Evolutionary conservation across 2,888 invertebrate species (phyloP), one percentile per base, ranked within the genome.

Genomic region (Sarcophaga rosellei): DNA sequence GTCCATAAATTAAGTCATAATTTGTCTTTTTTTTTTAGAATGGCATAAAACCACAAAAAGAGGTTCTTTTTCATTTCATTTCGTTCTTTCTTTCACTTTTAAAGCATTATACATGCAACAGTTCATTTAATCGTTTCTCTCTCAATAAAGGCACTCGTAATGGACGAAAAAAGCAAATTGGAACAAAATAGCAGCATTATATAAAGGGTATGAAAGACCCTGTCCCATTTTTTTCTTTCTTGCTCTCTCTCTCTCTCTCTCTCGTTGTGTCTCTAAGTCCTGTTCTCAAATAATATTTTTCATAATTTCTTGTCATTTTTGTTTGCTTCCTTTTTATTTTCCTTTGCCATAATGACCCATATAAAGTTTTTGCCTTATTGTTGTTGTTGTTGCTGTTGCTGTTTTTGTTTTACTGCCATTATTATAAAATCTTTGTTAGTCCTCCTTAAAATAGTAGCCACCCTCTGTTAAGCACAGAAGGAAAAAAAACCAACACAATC

Each of bases 301-400:
- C 57, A 66, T 76, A 76, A 66, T 76, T 68, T 45, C 61, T 15
- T 12, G 53, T 53, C 61, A 73, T 59, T 44, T 72, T 59, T 4
- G 53, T 65, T n/a, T 63, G 20, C 25, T 3, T 72, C 11, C n/a
- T 23, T 35, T 35, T 35, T 35, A 1, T 63, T 47, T 53, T 23
- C 53, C 70, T 82, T 65, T 72, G 72, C 53, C 66, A 82, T 77
- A 82, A 68, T 82, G 77, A 77, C 82, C 82, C 72, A 82, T 77
- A 82, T 82, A 82, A 59, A 77, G 59, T 44, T 44, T 44, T 23
- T 68, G 66, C 11, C 20, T 6, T 10, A 66, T 65, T 21, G 5
- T 66, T 74, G n/a, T 23, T 53, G 35, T 53, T 12, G 17, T 44
- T 68, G 21, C 53, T 44, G 11, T 23, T 44, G 17, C 1, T 35